phyloP scores from a whole-genome alignment of 2,888 invertebrate genomes.

The Colletes collaris region DNA sequence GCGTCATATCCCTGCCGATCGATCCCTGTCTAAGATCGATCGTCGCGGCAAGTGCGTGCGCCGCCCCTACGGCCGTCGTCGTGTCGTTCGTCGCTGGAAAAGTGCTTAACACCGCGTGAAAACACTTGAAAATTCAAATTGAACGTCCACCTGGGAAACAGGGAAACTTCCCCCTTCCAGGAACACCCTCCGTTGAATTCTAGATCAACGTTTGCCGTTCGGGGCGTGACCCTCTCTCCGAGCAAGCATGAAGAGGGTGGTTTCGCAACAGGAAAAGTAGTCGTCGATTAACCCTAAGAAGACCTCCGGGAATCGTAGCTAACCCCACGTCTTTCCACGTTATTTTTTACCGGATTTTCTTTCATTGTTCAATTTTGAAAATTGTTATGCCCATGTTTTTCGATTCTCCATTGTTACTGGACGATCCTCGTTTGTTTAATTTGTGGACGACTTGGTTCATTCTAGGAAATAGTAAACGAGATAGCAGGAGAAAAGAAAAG shows the following conservation, averaged over 20 bases:
- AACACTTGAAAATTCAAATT: conserved; percentile 22
- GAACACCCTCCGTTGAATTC: conserved; percentile 3
- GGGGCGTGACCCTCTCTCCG: not conserved
- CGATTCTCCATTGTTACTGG: too few species aligned
- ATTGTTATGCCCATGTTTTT: too few species aligned
- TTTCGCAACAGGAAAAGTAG: not conserved
- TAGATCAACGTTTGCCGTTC: conserved; percentile 7
- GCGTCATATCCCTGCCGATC: conserved; percentile 63
- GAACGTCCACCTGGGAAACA: not conserved
- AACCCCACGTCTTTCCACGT: too few species aligned
- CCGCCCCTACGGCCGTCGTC: conserved; percentile 46
- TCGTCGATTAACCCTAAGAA: conserved; percentile 2
- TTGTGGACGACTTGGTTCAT: too few species aligned
- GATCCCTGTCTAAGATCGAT: conserved; percentile 63
- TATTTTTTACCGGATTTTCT: too few species aligned
- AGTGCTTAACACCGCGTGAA: conserved; percentile 13
- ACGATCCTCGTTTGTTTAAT: too few species aligned
- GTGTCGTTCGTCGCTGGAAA: conserved; percentile 9
- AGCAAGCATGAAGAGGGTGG: not conserved
- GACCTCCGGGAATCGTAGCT: too few species aligned
- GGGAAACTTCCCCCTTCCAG: not conserved
- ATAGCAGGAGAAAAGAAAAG: too few species aligned
- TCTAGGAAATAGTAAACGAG: too few species aligned
- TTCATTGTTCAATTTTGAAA: too few species aligned
- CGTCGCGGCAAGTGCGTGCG: conserved; percentile 66